Conservation (phyloP, 2,888 invertebrate genomes). For the Cylloceria caligata region DNA sequence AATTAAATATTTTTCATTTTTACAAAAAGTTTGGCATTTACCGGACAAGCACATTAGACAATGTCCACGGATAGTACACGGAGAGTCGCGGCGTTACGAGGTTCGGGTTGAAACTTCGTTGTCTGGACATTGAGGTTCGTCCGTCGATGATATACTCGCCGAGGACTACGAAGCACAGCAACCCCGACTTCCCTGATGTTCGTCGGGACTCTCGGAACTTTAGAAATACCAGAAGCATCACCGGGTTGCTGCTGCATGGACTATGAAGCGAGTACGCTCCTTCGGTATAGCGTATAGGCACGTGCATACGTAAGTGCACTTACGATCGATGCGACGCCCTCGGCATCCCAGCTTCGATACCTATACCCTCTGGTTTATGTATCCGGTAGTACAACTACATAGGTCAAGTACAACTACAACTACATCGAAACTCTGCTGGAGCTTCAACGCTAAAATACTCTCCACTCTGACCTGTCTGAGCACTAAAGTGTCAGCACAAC, state of each 20-base stretch:
- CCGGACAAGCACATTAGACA: no score
- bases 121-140: slow-evolving; percentile 12
- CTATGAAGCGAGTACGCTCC: neutral
- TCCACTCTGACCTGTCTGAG: slow-evolving; percentile 11
- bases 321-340: slow-evolving; percentile 56
- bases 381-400: neutral
- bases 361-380: neutral
- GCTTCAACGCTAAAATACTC: slow-evolving; percentile 28
- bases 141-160: slow-evolving; percentile 2
- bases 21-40: no score
- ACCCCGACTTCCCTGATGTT: neutral
- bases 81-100: neutral
- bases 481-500: neutral
- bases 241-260: no score
- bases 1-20: no score
- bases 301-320: slow-evolving; percentile 59
- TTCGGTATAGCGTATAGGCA: neutral
- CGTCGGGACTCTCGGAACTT: slow-evolving; percentile 33
- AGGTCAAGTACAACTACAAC: slow-evolving; percentile 12
- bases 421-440: slow-evolving; percentile 28
- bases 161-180: slow-evolving; percentile 3
- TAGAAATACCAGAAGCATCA: slow-evolving; percentile 51
- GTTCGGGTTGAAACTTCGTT: slow-evolving; percentile 8
- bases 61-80: no score
- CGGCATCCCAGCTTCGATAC: slow-evolving; percentile 29